These are phyloP conservation scores for Nephrotoma appendiculata DNA, from an alignment of 2,888 invertebrate genomes.

Conservation along the genomic window DNA sequence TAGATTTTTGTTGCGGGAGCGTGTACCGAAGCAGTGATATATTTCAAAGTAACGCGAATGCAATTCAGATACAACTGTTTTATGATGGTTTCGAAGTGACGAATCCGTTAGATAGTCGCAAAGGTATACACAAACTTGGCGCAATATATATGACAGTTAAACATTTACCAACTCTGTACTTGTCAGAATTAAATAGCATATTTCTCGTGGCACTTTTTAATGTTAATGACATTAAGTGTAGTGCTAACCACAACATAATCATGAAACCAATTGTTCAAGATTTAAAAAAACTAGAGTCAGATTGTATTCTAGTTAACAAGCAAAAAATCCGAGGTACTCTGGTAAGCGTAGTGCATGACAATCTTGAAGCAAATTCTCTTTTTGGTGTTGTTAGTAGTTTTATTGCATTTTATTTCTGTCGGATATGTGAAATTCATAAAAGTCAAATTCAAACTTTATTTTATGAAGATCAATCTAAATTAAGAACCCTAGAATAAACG, in stretches of 20 bases:
- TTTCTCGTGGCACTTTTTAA: too few species aligned
- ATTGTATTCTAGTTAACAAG: background rate
- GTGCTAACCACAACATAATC: constrained; percentile 2
- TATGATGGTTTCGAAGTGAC: background rate
- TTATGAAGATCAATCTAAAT: constrained; percentile 4
- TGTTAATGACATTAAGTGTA: too few species aligned
- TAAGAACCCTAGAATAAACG: background rate
- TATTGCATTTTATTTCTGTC: constrained; percentile 8
- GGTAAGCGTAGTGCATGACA: constrained; percentile 9
- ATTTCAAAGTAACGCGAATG: constrained; percentile 1
- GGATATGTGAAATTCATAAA: constrained; percentile 9
- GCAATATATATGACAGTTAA: constrained; percentile 10
- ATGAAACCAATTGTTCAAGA: constrained; percentile 7
- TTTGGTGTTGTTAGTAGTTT: constrained; percentile 7
- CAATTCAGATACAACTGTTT: constrained; percentile 7
- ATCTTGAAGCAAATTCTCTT: constrained; percentile 9
- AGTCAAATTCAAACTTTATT: constrained; percentile 7
- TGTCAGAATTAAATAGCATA: constrained; percentile 7
- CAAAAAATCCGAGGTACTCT: background rate
- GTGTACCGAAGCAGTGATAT: constrained; percentile 1
- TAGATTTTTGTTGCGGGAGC: background rate
- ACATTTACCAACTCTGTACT: constrained; percentile 8
- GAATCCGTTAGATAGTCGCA: constrained; percentile 11
- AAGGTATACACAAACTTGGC: constrained; percentile 12
- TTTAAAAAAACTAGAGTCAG: constrained; percentile 5